These are phyloP conservation scores for Notothenia coriiceps DNA, from an alignment of 2,113 vertebrate genomes.

Conservation along the genomic window DNA sequence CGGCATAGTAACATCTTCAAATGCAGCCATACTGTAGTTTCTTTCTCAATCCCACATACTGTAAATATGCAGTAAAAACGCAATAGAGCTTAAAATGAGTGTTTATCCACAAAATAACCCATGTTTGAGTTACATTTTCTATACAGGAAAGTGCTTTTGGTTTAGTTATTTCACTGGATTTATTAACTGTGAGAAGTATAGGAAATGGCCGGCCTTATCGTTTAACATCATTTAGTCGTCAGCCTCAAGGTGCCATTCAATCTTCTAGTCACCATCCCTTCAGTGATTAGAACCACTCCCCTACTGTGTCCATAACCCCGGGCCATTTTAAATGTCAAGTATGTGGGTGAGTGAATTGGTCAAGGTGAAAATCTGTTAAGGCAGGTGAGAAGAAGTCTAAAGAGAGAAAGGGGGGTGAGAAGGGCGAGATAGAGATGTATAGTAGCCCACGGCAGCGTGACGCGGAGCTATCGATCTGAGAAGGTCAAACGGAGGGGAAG, in stretches of 20 bases:
- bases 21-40: no score
- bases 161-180: background rate
- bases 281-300: background rate
- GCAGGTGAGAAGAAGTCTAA: background rate
- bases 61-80: no score
- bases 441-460: conserved; percentile 36
- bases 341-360: conserved; percentile 20
- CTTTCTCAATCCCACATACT: no score
- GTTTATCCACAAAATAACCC: no score
- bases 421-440: conserved; percentile 41
- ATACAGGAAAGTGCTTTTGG: background rate
- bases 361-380: conserved; percentile 31
- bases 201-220: background rate
- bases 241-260: background rate
- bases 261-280: background rate
- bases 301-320: background rate
- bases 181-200: background rate
- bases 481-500: conserved; percentile 70
- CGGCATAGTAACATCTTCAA: no score
- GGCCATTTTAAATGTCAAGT: conserved; percentile 19
- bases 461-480: conserved; percentile 50
- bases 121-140: background rate
- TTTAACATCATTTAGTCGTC: background rate
- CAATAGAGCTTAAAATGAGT: background rate
- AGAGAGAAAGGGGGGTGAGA: background rate